Conservation (phyloP, 1,140 invertebrate species). For the Pantala flavescens region DNA sequence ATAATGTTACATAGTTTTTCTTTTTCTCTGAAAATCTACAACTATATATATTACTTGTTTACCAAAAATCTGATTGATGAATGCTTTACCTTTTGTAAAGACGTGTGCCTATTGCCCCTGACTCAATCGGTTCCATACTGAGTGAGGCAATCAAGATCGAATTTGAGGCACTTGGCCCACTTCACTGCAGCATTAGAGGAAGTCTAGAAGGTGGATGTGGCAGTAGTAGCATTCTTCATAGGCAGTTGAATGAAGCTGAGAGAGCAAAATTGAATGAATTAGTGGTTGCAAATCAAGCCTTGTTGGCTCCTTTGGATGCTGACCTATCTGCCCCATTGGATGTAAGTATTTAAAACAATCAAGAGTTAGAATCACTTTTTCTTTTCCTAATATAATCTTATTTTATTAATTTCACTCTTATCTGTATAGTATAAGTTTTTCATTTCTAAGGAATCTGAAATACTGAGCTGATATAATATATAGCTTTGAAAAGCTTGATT, state of each 20-base stretch:
- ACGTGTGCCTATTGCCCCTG: slow-evolving; percentile 22
- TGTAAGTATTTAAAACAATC: slow-evolving; percentile 47
- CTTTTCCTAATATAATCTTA: background rate
- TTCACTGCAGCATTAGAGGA: slow-evolving; percentile 36
- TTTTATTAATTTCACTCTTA: background rate
- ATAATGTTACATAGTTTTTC: no score
- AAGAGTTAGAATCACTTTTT: slow-evolving; percentile 39
- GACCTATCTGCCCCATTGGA: slow-evolving; percentile 56
- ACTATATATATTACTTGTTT: no score
- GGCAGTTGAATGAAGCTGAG: slow-evolving; percentile 71
- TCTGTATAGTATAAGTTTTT: background rate
- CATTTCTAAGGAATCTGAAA: no score
- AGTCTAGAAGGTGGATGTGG: background rate
- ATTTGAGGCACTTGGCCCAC: slow-evolving; percentile 54
- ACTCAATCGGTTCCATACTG: slow-evolving; percentile 69
- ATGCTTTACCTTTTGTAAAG: background rate
- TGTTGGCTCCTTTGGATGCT: slow-evolving; percentile 68
- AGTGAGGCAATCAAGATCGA: slow-evolving; percentile 74
- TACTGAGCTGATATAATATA: no score
- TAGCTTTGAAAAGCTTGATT: no score
- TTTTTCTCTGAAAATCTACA: no score
- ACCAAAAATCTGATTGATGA: no score
- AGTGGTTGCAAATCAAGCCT: slow-evolving; percentile 69
- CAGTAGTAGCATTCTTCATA: slow-evolving; percentile 42
- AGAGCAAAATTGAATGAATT: slow-evolving; percentile 71